A percentile compares a stretch with the other conserved stretches of the same genome.
Conservation (phyloP, 2,888 invertebrate species). For the Crematogaster levior region DNA sequence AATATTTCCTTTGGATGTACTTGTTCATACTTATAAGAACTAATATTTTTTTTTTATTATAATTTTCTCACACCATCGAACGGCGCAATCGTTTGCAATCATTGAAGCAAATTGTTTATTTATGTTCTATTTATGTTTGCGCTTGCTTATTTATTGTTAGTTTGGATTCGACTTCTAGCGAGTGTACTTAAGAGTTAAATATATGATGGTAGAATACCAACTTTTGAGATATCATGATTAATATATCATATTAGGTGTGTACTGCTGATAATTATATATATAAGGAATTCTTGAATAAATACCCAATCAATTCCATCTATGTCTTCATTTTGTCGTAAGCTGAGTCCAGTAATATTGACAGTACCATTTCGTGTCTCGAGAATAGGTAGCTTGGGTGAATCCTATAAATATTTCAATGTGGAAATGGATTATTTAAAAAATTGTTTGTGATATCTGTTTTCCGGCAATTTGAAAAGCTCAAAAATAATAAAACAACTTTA, state of each 20-base stretch:
- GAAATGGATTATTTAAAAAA: conserved; percentile 56
- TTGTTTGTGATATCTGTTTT: conserved; percentile 35
- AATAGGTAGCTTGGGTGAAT: conserved; percentile 74
- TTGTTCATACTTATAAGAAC: not conserved
- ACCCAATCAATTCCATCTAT: conserved; percentile 66
- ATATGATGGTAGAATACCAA: not conserved
- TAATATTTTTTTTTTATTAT: not conserved
- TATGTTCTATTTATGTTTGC: not conserved
- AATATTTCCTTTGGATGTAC: not conserved
- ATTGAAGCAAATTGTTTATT: not conserved
- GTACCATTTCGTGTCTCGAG: conserved; percentile 71
- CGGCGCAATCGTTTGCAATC: not conserved
- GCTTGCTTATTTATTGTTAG: not conserved
- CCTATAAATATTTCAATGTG: conserved; percentile 68
- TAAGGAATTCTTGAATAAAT: conserved; percentile 31
- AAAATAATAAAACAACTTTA: not conserved
- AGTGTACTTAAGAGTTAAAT: not conserved
- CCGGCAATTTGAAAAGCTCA: not conserved
- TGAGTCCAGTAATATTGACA: conserved; percentile 80
- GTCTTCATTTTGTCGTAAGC: conserved; percentile 74
- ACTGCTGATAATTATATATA: not conserved
- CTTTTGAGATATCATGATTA: not conserved
- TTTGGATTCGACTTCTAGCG: not conserved
- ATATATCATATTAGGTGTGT: not conserved
- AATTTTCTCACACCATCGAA: not conserved